Evolutionary conservation across 2,797 vertebrate species (phyloP), one percentile per base, ranked within the genome.

Genomic region (Australoheros facetus): DNA sequence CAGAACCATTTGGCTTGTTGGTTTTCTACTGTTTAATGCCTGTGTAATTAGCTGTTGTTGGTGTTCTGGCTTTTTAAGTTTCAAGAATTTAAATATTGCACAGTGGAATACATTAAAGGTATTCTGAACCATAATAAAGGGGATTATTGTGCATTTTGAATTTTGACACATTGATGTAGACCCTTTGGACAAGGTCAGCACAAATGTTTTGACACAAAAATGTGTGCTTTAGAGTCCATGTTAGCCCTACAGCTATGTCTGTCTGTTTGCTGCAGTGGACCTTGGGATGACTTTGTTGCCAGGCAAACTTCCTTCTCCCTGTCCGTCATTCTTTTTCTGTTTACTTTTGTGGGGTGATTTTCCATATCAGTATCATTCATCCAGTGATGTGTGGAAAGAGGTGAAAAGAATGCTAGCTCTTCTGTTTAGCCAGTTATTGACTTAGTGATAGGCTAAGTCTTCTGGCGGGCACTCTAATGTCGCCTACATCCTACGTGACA

Each of bases 241-340:
- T 88, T 83, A 71, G 59, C 79, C 84, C 84, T 84, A 59, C 39
- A 81, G 89, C 83, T 73, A 82, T 81, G 69, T 92, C 82, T 85
- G 81, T 92, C 87, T 92, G 70, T 84, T 80, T 80, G 59, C 59
- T 70, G 78, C 84, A 37, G 30, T 85, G 88, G 91, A 96, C 96
- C 96, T 96, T 95, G 94, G 83, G 80, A 89, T 93, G 94, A 94
- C 94, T 84, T 95, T 95, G 95, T 94, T 93, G 88, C 86, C 91
- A 86, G 93, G 92, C 83, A 93, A 93, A 93, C 74, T 91, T 87
- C 32, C 86, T 82, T 84, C 80, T 88, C 80, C 83, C 75, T 81
- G 73, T 93, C 85, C 77, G 57, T 88, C 85, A 79, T 90, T 94
- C 64, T 91, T 84, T 83, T 69, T 89, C 73, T 97, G 86, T 97